Percentiles rank a stretch among this genome's conserved stretches.
Evolutionary conservation across 2,888 invertebrate genomes (phyloP).

Genomic region (Tortrix viridana): DNA sequence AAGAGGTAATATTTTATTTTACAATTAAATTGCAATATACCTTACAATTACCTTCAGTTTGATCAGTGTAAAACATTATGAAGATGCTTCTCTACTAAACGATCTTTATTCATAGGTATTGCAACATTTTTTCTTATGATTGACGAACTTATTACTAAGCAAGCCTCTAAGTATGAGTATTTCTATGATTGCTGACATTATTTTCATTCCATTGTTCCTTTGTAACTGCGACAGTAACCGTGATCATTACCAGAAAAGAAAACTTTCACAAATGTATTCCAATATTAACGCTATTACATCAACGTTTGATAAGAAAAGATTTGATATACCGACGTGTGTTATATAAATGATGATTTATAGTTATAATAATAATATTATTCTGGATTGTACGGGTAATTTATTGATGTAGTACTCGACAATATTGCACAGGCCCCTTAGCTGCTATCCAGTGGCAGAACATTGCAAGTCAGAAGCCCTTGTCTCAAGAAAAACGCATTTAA

Average conservation of each 20-base stretch:
- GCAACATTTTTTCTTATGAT: not conserved
- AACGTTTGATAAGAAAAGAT: constrained; percentile 16
- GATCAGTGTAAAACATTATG: too few species aligned
- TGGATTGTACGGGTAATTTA: too few species aligned
- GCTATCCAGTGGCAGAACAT: too few species aligned
- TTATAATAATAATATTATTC: not conserved
- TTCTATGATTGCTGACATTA: constrained; percentile 22
- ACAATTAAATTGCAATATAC: too few species aligned
- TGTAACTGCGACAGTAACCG: constrained; percentile 20
- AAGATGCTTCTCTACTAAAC: too few species aligned
- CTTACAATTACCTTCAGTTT: too few species aligned
- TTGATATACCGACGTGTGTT: not conserved
- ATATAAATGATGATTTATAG: not conserved
- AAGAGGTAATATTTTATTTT: too few species aligned
- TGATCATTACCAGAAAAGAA: constrained; percentile 25
- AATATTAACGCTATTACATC: not conserved
- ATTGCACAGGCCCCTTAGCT: too few species aligned
- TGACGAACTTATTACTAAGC: constrained; percentile 8
- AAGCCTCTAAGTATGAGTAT: not conserved
- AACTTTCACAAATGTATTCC: constrained; percentile 12
- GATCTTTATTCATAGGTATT: too few species aligned
- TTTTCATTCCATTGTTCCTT: constrained; percentile 18
- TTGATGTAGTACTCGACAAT: too few species aligned
- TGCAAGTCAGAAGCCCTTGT: too few species aligned
- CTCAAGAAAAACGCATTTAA: too few species aligned